These are phyloP conservation scores for Naja naja DNA, from an alignment of 2,113 vertebrate genomes.

Conservation along the genomic window DNA sequence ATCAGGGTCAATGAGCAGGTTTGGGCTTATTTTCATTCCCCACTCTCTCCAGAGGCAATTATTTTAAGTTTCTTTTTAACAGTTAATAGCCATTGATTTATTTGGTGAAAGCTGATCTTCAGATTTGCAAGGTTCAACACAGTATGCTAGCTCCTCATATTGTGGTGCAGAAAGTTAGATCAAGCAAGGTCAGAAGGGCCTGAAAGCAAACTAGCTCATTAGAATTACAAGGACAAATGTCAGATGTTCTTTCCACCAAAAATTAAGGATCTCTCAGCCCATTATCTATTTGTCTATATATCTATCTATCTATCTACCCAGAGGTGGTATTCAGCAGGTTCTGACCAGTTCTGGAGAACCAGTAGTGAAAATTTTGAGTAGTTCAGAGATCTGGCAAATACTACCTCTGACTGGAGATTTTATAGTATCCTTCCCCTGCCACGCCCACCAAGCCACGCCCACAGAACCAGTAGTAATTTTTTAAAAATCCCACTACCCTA, in stretches of 20 bases:
- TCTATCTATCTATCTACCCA: accelerated
- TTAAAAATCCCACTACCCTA: too few relatives aligned
- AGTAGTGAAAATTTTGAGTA: too few relatives aligned
- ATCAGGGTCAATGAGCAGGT: background rate
- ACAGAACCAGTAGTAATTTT: too few relatives aligned
- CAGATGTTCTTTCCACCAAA: background rate
- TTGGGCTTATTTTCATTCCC: background rate
- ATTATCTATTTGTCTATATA: accelerated
- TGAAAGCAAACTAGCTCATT: background rate
- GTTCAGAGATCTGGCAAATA: too few relatives aligned
- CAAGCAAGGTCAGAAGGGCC: background rate
- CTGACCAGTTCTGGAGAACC: too few relatives aligned
- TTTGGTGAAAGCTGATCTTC: background rate
- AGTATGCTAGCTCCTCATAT: background rate
- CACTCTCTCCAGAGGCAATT: background rate
- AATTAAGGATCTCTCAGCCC: background rate
- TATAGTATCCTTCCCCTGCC: too few relatives aligned
- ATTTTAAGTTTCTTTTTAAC: background rate
- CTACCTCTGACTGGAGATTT: too few relatives aligned
- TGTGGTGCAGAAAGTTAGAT: background rate
- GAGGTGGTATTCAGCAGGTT: too few relatives aligned
- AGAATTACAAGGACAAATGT: background rate
- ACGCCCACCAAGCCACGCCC: too few relatives aligned
- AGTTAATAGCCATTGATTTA: background rate
- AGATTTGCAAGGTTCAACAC: background rate